Evolutionary conservation across 2,888 invertebrate species (phyloP), one percentile per base, ranked within the genome.

Genomic region (Drosophila formosana): DNA sequence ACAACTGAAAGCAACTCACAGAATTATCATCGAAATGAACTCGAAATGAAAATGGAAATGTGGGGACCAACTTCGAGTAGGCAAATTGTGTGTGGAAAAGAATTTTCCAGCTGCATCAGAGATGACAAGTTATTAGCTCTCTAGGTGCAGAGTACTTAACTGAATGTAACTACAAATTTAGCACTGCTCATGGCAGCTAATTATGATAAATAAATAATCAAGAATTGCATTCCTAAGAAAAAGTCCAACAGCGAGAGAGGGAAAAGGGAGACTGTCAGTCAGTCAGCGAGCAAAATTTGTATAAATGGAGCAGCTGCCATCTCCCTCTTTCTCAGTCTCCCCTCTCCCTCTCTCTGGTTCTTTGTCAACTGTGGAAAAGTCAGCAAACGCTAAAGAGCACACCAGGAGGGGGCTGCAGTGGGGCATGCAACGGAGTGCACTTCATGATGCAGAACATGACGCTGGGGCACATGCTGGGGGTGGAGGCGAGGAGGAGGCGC

Each of bases 321-420:
- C 39, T 50, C 18, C 37, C 39, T 23, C 34, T 37, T 9, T 7
- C 47, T 25, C 43, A 3, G 9, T 7, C n/a, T n/a, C 26, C 7
- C 3, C 23, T 23, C 23, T 26, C 9, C 0, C 11, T 47, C 11
- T 13, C 13, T 18, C 2, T 23, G n/a, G 3, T 9, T 26, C 74
- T 53, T 62, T 63, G 61, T 68, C 67, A 72, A 49, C 51, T 60
- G 68, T 66, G 67, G 62, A 79, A 73, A 80, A 79, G 88, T 85
- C 88, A 86, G 85, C 88, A 85, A 88, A 85, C 82, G 85, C 79
- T 79, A 75, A 84, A 86, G 85, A 85, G 85, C 79, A 79, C 85
- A 81, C 70, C 28, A 58, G n/a, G 58, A 39, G 58, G 58, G 18
- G 7, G 34, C 56, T 11, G 13, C 52, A 18, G 60, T 30, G 3